Evolutionary conservation across 2,888 invertebrate genomes (phyloP).

Genomic region (Stenodema calcarata): DNA sequence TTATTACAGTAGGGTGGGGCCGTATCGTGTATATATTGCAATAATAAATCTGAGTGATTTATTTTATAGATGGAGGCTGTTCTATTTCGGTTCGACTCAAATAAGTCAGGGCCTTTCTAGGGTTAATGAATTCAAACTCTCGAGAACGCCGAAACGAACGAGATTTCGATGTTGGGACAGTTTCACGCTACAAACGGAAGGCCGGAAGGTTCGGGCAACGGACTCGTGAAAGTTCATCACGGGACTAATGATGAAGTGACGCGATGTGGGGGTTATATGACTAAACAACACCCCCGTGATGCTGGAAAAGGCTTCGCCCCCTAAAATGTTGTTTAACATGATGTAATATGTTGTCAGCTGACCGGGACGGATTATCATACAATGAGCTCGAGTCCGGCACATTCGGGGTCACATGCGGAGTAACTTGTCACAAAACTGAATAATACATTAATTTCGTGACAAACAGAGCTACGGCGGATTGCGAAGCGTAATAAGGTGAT

Average conservation of each 20-base stretch:
- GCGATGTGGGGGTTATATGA: background rate
- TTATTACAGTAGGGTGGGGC: too few relatives aligned
- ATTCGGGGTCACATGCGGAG: background rate
- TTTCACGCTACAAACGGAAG: background rate
- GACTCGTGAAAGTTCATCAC: background rate
- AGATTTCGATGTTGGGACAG: background rate
- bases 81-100: background rate
- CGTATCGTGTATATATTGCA: background rate
- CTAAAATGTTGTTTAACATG: conserved; percentile 2
- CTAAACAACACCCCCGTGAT: background rate
- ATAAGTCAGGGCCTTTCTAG: background rate
- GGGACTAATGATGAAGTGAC: conserved; percentile 11
- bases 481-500: background rate
- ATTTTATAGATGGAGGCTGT: background rate
- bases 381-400: background rate
- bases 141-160: background rate
- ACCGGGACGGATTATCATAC: conserved; percentile 12
- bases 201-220: background rate
- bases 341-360: conserved; percentile 21
- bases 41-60: background rate
- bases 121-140: background rate
- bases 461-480: background rate
- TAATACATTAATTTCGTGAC: conserved; percentile 7
- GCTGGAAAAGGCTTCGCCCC: too few relatives aligned
- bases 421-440: conserved; percentile 13